A percentile compares a stretch with the other conserved stretches of the same genome.
These are phyloP conservation scores for Metellina segmentata DNA, from an alignment of 2,888 invertebrate genomes.

Conservation along the genomic window DNA sequence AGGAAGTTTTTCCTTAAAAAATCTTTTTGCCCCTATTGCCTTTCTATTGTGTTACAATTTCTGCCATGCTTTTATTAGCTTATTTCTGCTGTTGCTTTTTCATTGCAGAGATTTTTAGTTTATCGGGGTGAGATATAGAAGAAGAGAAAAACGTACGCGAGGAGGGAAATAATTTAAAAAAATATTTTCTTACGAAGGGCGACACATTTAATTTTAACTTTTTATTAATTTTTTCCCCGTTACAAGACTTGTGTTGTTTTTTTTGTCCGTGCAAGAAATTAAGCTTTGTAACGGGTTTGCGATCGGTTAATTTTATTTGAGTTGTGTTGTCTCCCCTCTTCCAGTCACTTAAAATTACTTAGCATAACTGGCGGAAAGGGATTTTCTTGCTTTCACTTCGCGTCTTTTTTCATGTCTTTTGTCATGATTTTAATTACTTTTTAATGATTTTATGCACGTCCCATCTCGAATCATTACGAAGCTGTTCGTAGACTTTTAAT, in stretches of 20 bases:
- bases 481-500: background rate
- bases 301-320: background rate
- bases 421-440: background rate
- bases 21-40: slow-evolving; percentile 2
- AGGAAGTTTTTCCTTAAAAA: slow-evolving; percentile 37
- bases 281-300: background rate
- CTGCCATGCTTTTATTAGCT: slow-evolving; percentile 25
- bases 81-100: slow-evolving; percentile 16
- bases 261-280: background rate
- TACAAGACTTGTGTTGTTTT: background rate
- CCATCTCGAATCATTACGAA: background rate
- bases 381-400: background rate
- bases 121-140: background rate
- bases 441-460: background rate
- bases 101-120: background rate
- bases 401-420: background rate
- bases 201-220: background rate
- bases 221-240: no score
- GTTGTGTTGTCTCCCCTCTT: background rate
- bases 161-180: background rate
- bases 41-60: slow-evolving; percentile 22
- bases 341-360: background rate
- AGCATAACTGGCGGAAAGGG: background rate
- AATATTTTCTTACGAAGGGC: background rate
- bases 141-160: background rate